Base-by-base conservation (phyloP, 2,888 invertebrate species). In the Ceraclea dissimilis region DNA sequence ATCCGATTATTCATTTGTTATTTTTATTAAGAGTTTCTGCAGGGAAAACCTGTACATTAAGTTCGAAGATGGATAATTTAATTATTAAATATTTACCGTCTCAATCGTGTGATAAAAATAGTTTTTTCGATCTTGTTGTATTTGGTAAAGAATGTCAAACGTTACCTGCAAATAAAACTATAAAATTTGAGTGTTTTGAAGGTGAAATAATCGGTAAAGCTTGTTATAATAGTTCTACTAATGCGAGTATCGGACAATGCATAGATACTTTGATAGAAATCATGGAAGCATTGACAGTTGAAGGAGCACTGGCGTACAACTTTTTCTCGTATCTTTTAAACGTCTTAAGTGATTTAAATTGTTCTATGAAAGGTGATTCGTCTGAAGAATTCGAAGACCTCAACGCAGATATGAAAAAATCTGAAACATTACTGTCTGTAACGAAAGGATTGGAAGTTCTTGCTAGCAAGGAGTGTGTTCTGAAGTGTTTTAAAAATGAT, bases 401-500 rank as follows among this genome's bases (percentile, higher is more conserved):
- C 26, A 26, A 6, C 26, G 5, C 26, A 6, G 10, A 26, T 4
- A 10, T 6, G 4, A 26, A 6, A 26, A 26, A 26, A 6, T 26
- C 26, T 26, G 26, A 26, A 6, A 26, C 26, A 6, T 13, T 8
- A 13, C 13, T 39, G 13, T 8, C 2, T 16, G 66, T 79, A 57
- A 73, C 80, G 34, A 76, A 78, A 56, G 62, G 80, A 44, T 69
- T 83, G 19, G 74, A 78, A 56, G 74, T 76, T 63, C 70, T 82
- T 65, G 70, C 79, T 2, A 72, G 72, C 56, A 71, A 72, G 60
- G 69, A 73, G 53, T 71, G 71, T 64, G 67, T 80, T 26, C 69
- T 76, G 43, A 66, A 66, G 51, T 64, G 68, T 52, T 67, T 82
- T 43, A 79, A 72, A 65, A 65, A 67, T 18, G 71, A 75, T 61